These are phyloP conservation scores for Hippocampus mohnikei DNA, from an alignment of 2,113 vertebrate genomes.

Conservation along the genomic window DNA sequence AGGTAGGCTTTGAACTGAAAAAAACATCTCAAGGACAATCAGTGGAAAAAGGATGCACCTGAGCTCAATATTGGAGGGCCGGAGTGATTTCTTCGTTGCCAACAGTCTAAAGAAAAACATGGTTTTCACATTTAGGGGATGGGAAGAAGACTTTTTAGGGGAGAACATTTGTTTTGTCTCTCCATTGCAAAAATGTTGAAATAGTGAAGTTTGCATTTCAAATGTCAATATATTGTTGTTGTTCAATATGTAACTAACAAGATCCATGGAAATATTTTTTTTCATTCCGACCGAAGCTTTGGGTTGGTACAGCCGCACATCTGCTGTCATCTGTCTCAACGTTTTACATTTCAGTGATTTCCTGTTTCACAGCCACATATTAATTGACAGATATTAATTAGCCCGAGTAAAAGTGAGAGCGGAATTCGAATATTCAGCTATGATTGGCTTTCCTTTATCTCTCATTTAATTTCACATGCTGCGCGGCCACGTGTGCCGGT, in stretches of 20 bases:
- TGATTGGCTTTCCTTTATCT: conserved; percentile 6
- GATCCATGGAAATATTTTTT: not conserved
- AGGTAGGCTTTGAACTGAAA: too few relatives aligned
- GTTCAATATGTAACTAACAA: not conserved
- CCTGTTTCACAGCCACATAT: not conserved
- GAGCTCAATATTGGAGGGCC: too few relatives aligned
- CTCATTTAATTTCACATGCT: not conserved
- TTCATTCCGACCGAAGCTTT: not conserved
- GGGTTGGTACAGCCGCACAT: not conserved
- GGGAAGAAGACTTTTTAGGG: too few relatives aligned
- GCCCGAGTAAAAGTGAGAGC: not conserved
- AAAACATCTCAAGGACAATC: too few relatives aligned
- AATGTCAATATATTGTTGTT: too few relatives aligned
- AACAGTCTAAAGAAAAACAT: too few relatives aligned
- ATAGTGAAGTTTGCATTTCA: too few relatives aligned
- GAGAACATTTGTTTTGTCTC: too few relatives aligned
- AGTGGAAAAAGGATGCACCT: too few relatives aligned
- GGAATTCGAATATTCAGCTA: not conserved
- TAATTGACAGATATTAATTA: conserved; percentile 5
- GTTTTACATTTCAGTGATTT: not conserved
- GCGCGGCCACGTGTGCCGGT: not conserved
- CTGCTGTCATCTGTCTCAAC: not conserved
- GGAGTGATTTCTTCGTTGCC: too few relatives aligned
- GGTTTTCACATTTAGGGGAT: too few relatives aligned
- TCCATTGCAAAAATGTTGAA: too few relatives aligned